Conservation (phyloP, 2,113 vertebrate genomes). For the Sylvicapra grimmia region DNA sequence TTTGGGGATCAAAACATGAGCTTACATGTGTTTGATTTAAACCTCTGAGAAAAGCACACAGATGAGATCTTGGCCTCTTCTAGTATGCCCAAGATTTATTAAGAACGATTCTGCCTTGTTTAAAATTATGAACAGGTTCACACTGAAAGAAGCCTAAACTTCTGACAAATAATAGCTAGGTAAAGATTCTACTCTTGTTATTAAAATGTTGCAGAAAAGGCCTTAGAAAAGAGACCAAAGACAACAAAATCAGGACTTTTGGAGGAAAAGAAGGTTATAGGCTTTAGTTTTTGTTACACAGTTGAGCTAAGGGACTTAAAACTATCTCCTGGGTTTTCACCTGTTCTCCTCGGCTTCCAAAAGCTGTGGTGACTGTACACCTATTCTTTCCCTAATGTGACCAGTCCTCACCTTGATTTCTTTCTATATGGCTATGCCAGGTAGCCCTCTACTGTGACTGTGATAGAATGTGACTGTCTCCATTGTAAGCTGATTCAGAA, state of each 20-base stretch:
- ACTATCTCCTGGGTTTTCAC: not conserved
- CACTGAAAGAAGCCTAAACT: not conserved
- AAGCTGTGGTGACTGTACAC: not conserved
- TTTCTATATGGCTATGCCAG: not conserved
- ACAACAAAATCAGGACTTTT: not conserved
- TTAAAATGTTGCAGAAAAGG: not conserved
- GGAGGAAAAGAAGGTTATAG: not conserved
- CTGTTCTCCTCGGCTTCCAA: not conserved
- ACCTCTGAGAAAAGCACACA: not conserved
- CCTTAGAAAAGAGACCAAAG: not conserved
- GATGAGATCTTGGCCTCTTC: not conserved
- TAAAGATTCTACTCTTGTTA: not conserved
- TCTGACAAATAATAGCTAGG: not conserved
- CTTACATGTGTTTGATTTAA: not conserved
- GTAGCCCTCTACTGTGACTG: not conserved
- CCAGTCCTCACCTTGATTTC: not conserved
- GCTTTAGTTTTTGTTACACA: not conserved
- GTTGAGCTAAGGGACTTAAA: not conserved
- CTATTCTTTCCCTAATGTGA: not conserved
- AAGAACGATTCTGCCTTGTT: not conserved
- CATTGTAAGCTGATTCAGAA: not conserved
- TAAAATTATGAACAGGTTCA: constrained; percentile 22
- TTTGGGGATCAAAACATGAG: not conserved
- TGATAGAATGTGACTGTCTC: not conserved
- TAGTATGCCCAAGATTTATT: not conserved